These are phyloP conservation scores for Chloromyia formosa DNA, from an alignment of 2,888 invertebrate species.

Conservation along the genomic window DNA sequence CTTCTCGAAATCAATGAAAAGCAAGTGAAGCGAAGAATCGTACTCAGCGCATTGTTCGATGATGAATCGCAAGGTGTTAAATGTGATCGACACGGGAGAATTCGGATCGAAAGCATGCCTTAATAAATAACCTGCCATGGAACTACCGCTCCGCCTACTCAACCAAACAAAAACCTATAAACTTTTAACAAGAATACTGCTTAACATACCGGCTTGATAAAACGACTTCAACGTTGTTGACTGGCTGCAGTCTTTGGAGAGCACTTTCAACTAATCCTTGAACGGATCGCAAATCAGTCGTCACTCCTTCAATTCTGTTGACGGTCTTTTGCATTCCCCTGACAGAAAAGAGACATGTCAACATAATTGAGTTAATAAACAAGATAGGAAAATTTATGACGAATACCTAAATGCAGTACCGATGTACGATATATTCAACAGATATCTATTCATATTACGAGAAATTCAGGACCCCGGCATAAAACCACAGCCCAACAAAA, in stretches of 20 bases:
- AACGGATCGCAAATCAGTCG: slow-evolving; percentile 71
- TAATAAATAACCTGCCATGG: no score
- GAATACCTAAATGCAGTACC: slow-evolving; percentile 79
- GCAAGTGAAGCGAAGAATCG: no score
- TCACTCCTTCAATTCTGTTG: slow-evolving; percentile 63
- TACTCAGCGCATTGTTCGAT: no score
- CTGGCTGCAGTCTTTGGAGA: slow-evolving; percentile 67
- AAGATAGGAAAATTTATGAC: slow-evolving; percentile 18
- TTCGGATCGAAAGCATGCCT: no score
- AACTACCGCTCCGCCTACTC: no score
- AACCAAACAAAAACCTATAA: no score
- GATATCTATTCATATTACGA: slow-evolving; percentile 73
- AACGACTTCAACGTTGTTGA: slow-evolving; percentile 68
- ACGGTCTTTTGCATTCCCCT: slow-evolving; percentile 78
- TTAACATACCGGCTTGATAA: slow-evolving; percentile 76
- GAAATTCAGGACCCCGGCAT: background rate
- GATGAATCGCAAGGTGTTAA: no score
- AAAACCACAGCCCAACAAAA: no score
- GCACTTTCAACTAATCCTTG: slow-evolving; percentile 79
- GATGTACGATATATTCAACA: slow-evolving; percentile 79
- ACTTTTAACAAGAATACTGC: no score
- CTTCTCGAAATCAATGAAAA: no score
- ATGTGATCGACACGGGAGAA: no score
- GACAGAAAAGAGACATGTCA: slow-evolving; percentile 52
- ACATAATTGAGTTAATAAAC: slow-evolving; percentile 4